Base-by-base conservation (phyloP, 2,888 invertebrate species). In the Limnephilus rhombicus region DNA sequence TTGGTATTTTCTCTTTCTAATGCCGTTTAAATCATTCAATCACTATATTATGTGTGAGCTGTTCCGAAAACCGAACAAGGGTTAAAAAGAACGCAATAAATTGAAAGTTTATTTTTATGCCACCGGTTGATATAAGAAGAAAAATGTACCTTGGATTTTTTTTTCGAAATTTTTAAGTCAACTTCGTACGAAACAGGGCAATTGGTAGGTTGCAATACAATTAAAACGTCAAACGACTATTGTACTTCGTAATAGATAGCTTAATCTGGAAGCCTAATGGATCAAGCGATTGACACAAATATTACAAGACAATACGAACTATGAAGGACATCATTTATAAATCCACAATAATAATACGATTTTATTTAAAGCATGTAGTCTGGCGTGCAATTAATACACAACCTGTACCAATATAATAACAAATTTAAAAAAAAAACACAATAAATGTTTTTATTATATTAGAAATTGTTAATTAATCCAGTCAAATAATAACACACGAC, bases 211-310 rank as follows among this genome's bases (percentile, higher is more conserved):
- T 80, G n/a, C 5, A 37, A 41, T n/a, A 89, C 37, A 29, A 89
- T 89, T 80, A 89, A 89, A 89, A 80, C 41, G 80, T 80, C 88
- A 80, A 89, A 80, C 88, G 18, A 15, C 34, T 53, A 80, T 88
- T n/a, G 88, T 80, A 88, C 13, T 9, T 80, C 13, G 88, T 37
- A 88, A 80, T 24, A 68, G 80, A 89, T 80, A 37, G 80, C 80
- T 89, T 31, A 9, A 89, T 80, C 88, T 80, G 88, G 88, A 89
- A 31, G 37, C 37, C 88, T 89, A 89, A 68, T 80, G 88, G 24
- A 80, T 29, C 88, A 37, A 49, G 1, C 88, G 80, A 80, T 89
- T 80, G 80, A 68, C 41, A 80, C 88, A 80, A 80, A 89, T 88
- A 68, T 68, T 80, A 88, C 41, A 34, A 89, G 41, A 89, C 80